A percentile compares a stretch with the other conserved stretches of the same genome.
These are phyloP conservation scores for Cynodonichthys magdalenae DNA, from an alignment of 2,797 vertebrate genomes.

Conservation along the genomic window DNA sequence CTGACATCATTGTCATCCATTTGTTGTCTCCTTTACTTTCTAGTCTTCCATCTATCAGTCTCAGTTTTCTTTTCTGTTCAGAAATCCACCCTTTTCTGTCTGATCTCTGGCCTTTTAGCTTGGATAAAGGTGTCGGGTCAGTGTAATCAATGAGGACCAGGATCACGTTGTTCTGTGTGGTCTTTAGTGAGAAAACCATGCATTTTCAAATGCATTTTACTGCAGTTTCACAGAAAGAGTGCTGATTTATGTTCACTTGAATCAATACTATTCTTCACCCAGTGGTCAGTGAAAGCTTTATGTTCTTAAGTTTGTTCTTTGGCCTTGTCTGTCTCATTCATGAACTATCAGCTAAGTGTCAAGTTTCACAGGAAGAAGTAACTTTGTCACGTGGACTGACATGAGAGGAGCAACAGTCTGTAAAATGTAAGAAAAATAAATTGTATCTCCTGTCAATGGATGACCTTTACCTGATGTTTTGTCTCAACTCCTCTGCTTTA, in stretches of 20 bases:
- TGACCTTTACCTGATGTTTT: conserved; percentile 44
- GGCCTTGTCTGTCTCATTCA: conserved; percentile 36
- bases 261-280: conserved; percentile 61
- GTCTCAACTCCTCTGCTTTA: conserved; percentile 32
- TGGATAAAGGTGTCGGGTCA: conserved; percentile 58
- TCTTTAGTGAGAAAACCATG: not conserved
- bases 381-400: conserved; percentile 19
- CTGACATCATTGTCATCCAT: conserved; percentile 25
- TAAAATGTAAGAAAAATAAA: conserved; percentile 8
- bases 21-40: conserved; percentile 29
- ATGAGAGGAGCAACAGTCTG: conserved; percentile 28
- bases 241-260: conserved; percentile 10
- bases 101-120: conserved; percentile 40
- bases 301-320: conserved; percentile 54
- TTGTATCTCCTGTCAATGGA: conserved; percentile 30
- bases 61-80: conserved; percentile 2
- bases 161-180: conserved; percentile 25
- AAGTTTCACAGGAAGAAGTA: conserved; percentile 12
- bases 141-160: conserved; percentile 58
- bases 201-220: not conserved
- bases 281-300: conserved; percentile 27
- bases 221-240: conserved; percentile 2
- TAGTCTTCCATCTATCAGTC: conserved; percentile 11
- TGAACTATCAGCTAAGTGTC: conserved; percentile 51
- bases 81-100: conserved; percentile 24